phyloP scores from a whole-genome alignment of 2,888 invertebrate genomes.

The Drosophila nigricruria region DNA sequence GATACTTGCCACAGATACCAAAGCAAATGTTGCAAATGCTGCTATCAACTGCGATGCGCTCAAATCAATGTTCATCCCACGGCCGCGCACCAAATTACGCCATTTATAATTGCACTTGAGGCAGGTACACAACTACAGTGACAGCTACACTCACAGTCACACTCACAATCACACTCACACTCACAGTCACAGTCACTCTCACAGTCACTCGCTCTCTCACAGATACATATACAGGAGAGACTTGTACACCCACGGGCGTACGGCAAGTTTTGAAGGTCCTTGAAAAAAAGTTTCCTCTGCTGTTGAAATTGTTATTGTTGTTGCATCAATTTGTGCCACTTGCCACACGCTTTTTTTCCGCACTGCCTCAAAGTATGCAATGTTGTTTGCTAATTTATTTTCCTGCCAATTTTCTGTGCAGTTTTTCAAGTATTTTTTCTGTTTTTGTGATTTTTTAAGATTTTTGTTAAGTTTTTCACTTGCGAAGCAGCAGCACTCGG shows the following conservation, averaged over 20 bases:
- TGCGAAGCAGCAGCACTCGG: conserved; percentile 63
- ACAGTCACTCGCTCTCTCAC: neutral
- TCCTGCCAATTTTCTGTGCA: conserved; percentile 16
- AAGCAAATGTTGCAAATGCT: conserved; percentile 15
- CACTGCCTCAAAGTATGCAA: conserved; percentile 63
- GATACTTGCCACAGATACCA: conserved; percentile 26
- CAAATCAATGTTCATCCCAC: conserved; percentile 64
- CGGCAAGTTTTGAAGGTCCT: conserved; percentile 64
- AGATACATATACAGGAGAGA: neutral
- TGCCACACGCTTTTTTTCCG: conserved; percentile 8
- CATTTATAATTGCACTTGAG: conserved; percentile 76
- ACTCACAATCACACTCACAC: neutral
- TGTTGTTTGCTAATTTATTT: conserved; percentile 4
- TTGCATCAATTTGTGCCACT: conserved; percentile 13
- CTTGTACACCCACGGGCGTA: conserved; percentile 32
- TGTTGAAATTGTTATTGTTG: conserved; percentile 26
- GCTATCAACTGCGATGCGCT: conserved; percentile 21
- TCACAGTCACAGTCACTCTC: neutral
- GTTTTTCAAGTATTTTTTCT: conserved; percentile 18
- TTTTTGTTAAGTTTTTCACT: conserved; percentile 51
- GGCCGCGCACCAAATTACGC: conserved; percentile 71
- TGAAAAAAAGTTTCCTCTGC: conserved; percentile 64
- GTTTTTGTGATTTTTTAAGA: conserved; percentile 10
- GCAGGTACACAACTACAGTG: conserved; percentile 38
- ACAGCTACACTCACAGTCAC: neutral